phyloP scores from a whole-genome alignment of 2,888 invertebrate genomes.

The Ennomos fuscantarius region DNA sequence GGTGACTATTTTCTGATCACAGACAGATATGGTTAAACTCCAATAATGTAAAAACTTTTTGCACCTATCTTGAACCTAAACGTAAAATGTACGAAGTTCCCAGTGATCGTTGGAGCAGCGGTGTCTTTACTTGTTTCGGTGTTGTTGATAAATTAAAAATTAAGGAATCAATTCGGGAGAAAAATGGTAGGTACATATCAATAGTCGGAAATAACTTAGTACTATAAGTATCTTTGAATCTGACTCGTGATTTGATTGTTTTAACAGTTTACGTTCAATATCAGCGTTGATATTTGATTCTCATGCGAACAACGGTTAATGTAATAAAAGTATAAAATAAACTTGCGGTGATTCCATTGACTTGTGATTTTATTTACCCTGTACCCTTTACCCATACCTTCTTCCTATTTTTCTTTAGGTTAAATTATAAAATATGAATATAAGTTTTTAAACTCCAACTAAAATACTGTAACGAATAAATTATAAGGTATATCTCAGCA shows the following conservation, averaged over 20 bases:
- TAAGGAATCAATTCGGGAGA: conserved; percentile 79
- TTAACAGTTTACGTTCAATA: conserved; percentile 64
- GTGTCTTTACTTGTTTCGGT: conserved; percentile 82
- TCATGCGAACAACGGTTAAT: conserved; percentile 76
- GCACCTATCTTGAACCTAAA: too few species aligned
- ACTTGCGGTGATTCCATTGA: conserved; percentile 85
- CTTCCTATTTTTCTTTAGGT: conserved; percentile 4
- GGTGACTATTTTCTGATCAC: too few species aligned
- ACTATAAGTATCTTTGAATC: conserved; percentile 83
- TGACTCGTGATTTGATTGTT: conserved; percentile 61
- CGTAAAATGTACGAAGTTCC: conserved; percentile 36
- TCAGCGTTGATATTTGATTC: conserved; percentile 60
- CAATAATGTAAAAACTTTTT: too few species aligned
- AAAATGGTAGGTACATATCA: conserved; percentile 75
- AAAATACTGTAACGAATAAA: too few species aligned
- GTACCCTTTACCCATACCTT: too few species aligned
- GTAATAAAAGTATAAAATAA: conserved; percentile 84
- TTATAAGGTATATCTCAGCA: too few species aligned
- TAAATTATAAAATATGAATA: conserved; percentile 2
- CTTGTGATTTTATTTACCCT: conserved; percentile 64
- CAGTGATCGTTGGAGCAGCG: conserved; percentile 52
- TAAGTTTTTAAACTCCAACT: too few species aligned
- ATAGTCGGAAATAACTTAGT: conserved; percentile 72
- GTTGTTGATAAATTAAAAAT: conserved; percentile 82
- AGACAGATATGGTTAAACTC: too few species aligned